These are phyloP conservation scores for Tinamus major DNA, from an alignment of 2,797 vertebrate genomes.

Conservation along the genomic window DNA sequence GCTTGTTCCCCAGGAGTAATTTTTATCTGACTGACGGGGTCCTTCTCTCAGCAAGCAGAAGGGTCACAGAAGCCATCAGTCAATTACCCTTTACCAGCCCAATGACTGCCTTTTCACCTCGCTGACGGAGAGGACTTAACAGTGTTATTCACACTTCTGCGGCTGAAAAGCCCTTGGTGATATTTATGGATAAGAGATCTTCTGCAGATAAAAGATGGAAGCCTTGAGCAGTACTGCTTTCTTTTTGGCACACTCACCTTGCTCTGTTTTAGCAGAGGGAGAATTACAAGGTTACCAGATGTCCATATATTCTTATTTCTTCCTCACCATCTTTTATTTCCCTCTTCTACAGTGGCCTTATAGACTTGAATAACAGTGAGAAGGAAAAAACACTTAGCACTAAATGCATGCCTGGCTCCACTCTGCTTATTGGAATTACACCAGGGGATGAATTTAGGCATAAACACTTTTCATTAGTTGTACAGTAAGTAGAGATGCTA, in stretches of 20 bases:
- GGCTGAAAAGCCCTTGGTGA: slow-evolving; percentile 32
- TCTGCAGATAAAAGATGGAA: slow-evolving; percentile 13
- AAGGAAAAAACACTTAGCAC: background rate
- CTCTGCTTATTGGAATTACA: background rate
- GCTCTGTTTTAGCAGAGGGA: background rate
- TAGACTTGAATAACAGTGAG: background rate
- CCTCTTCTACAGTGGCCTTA: background rate
- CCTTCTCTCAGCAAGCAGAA: slow-evolving; percentile 15
- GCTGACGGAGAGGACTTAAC: slow-evolving; percentile 45
- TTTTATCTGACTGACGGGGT: slow-evolving; percentile 62
- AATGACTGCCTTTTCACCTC: slow-evolving; percentile 59
- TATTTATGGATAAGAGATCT: slow-evolving; percentile 44
- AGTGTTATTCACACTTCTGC: slow-evolving; percentile 58
- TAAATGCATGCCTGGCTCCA: background rate
- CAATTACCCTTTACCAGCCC: slow-evolving; percentile 67
- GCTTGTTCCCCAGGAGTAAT: slow-evolving; percentile 9
- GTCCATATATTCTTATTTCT: slow-evolving; percentile 1
- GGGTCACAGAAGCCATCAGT: slow-evolving; percentile 61
- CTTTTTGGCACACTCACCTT: background rate
- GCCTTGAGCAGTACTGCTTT: background rate
- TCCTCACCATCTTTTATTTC: background rate
- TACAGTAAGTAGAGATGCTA: background rate
- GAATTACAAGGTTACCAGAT: slow-evolving; percentile 11
- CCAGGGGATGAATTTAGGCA: background rate
- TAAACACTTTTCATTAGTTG: background rate